These are phyloP conservation scores for Polydrusus tereticollis DNA, from an alignment of 2,888 invertebrate species.

Conservation along the genomic window DNA sequence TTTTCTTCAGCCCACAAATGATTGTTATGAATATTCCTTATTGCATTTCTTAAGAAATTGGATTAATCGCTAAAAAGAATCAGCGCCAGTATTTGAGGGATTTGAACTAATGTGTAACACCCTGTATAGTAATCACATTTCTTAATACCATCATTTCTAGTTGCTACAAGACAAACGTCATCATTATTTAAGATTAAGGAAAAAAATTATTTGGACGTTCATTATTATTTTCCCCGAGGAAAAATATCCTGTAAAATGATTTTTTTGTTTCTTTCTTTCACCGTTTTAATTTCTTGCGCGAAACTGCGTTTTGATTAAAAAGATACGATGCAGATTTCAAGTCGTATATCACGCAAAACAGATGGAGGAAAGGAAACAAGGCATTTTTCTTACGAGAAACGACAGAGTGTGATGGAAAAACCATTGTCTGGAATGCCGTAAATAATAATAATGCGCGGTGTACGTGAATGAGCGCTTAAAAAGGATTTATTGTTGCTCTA, in stretches of 20 bases:
- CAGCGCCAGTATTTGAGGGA: no score
- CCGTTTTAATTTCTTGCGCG: background rate
- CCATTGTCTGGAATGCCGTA: slow-evolving; percentile 30
- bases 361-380: slow-evolving; percentile 6
- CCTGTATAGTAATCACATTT: no score
- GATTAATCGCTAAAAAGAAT: no score
- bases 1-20: no score
- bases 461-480: slow-evolving; percentile 19
- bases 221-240: background rate
- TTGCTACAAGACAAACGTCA: no score
- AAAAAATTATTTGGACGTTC: no score
- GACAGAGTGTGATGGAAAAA: slow-evolving; percentile 23
- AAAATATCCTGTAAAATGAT: background rate
- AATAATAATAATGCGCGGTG: slow-evolving; percentile 26
- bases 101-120: no score
- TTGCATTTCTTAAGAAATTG: no score
- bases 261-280: background rate
- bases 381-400: slow-evolving; percentile 16
- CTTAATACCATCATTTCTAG: no score
- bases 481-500: slow-evolving; percentile 14
- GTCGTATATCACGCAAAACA: slow-evolving; percentile 6
- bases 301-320: slow-evolving; percentile 8
- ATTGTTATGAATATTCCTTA: no score
- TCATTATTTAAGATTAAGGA: no score
- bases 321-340: slow-evolving; percentile 8